Percentiles rank a stretch among this genome's conserved stretches.
Conservation (phyloP, 2,797 vertebrate species). For the Ambastaia sidthimunki region DNA sequence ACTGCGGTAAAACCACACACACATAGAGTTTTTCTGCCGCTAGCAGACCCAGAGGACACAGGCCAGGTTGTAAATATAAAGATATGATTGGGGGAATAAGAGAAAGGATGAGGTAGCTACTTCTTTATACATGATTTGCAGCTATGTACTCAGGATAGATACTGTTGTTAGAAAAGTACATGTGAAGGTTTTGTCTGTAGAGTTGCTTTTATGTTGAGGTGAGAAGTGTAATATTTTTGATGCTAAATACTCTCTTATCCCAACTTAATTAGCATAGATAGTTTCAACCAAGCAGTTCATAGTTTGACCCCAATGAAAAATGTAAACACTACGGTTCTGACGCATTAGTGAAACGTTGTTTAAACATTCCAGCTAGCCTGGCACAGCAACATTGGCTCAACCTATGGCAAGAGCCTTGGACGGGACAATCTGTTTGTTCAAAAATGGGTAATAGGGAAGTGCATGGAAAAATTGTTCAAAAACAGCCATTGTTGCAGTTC, state of each 20-base stretch:
- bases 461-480: not conserved
- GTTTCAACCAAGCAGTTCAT: too few relatives aligned
- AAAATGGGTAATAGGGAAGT: not conserved
- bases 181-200: not conserved
- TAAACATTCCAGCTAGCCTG: not conserved
- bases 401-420: not conserved
- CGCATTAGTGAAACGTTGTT: not conserved
- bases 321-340: too few relatives aligned
- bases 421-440: not conserved
- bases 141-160: conserved; percentile 20
- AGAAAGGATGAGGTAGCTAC: conserved; percentile 34
- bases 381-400: not conserved
- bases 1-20: conserved; percentile 51
- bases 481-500: not conserved
- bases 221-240: not conserved
- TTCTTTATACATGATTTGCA: conserved; percentile 40
- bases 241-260: not conserved
- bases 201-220: not conserved
- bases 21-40: conserved; percentile 48
- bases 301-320: too few relatives aligned
- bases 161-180: not conserved
- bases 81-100: conserved; percentile 51
- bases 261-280: not conserved
- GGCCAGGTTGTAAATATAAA: conserved; percentile 48
- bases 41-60: conserved; percentile 46